phyloP scores from a whole-genome alignment of 2,113 vertebrate species.

The Arizona elegans region DNA sequence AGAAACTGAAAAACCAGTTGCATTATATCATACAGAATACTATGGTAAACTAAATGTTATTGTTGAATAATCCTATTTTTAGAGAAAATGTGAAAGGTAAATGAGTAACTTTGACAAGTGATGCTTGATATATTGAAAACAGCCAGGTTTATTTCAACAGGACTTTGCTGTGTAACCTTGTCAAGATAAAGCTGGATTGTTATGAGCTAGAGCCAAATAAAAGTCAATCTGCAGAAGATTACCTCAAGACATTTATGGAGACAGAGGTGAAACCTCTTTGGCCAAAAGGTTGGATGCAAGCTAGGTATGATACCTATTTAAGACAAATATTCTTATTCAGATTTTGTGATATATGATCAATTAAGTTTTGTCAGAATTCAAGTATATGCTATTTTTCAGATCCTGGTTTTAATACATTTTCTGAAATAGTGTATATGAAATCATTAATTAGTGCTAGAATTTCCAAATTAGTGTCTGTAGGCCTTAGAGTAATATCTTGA shows the following conservation, averaged over 20 bases:
- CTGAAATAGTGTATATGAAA: not conserved
- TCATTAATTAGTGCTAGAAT: not conserved
- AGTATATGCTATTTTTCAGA: not conserved
- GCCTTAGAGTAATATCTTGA: not conserved
- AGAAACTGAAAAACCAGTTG: not conserved
- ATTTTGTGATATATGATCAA: not conserved
- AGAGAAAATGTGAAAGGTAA: not conserved
- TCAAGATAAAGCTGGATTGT: slow-evolving; percentile 93
- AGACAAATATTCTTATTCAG: not conserved
- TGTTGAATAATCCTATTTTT: not conserved
- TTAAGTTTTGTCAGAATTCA: not conserved
- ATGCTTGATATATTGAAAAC: not conserved
- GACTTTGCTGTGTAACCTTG: slow-evolving; percentile 89
- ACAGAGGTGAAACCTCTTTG: slow-evolving; percentile 95
- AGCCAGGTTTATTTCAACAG: slow-evolving; percentile 65
- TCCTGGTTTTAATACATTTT: not conserved
- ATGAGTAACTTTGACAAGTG: not conserved
- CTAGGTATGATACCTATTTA: slow-evolving; percentile 74
- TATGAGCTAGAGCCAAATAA: slow-evolving; percentile 95
- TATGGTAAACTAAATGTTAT: not conserved
- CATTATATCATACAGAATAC: not conserved
- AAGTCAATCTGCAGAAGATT: slow-evolving; percentile 91
- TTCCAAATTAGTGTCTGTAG: not conserved
- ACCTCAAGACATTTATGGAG: slow-evolving; percentile 98
- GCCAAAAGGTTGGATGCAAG: slow-evolving; percentile 99